Evolutionary conservation across 2,888 invertebrate genomes (phyloP), one percentile per base, ranked within the genome.

Genomic region (Merodon equestris): DNA sequence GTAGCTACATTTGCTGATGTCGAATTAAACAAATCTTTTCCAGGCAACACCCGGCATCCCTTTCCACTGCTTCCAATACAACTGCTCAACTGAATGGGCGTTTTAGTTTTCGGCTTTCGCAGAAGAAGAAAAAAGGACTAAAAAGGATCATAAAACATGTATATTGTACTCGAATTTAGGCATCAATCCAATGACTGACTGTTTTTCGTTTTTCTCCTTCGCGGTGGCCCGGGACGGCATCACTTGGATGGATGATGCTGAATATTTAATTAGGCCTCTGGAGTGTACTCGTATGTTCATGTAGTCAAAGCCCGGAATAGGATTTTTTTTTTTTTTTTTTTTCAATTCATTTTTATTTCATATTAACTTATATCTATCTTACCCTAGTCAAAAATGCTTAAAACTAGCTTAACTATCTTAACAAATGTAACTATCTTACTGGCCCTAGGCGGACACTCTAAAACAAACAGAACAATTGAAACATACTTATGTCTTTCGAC

Each of bases 221-320:
- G 56, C 42, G 50, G 54, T 74, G 61, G 56, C 54, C 38, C 38
- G 50, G 44, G 61, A 27, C 50, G 42, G 47, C 34, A 38, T 58
- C 42, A 61, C 51, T 58, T 58, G 42, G 66, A 50, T 42, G 56
- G 51, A 36, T 57, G 36, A 51, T 67, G 50, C 45, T 53, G 70
- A 75, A 75, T 75, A 75, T 70, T 75, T 70, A 75, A 75, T 75
- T 64, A 75, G 57, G 36, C 63, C 45, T 57, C 70, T 64, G 1
- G 18, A 54, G 53, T 57, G 56, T n/a, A n/a, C n/a, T n/a, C 27
- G 27, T 27, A 7, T 27, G 27, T 7, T 27, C 27, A 4, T 68
- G 17, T 57, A 74, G 45, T 48, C 47, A 60, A 67, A 67, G 66
- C 45, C 54, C 7, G 27, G 27, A 27, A 68, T 63, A 51, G 68